Percentiles rank a stretch among this genome's conserved stretches.
Conservation (phyloP, 2,888 invertebrate species). For the Melinaea marsaeus region DNA sequence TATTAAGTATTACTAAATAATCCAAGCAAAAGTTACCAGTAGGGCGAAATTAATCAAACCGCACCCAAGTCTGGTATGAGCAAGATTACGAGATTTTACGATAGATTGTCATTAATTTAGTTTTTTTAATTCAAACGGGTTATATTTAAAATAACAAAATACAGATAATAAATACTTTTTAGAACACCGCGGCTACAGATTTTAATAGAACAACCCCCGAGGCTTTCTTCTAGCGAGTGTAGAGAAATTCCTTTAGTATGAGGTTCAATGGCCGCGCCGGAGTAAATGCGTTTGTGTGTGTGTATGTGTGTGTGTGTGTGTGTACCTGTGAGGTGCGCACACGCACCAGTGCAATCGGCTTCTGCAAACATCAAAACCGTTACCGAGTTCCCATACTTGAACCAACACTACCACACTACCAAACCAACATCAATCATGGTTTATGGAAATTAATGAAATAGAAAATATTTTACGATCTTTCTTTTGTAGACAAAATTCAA, state of each 20-base stretch:
- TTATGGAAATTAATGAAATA: conserved; percentile 11
- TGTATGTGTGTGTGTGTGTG: conserved; percentile 57
- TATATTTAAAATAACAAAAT: too few species aligned
- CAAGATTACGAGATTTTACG: conserved; percentile 52
- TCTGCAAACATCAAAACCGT: conserved; percentile 74
- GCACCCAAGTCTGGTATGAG: conserved; percentile 63
- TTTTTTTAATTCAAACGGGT: too few species aligned
- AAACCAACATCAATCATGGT: conserved; percentile 23
- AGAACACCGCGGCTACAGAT: background rate
- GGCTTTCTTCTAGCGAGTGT: conserved; percentile 33
- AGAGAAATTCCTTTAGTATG: conserved; percentile 76
- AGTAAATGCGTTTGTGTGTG: conserved; percentile 58
- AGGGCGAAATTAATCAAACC: conserved; percentile 38
- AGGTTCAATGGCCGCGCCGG: conserved; percentile 75
- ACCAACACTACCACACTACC: conserved; percentile 48
- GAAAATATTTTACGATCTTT: too few species aligned
- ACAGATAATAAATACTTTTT: too few species aligned
- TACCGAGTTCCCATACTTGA: conserved; percentile 64
- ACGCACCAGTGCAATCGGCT: conserved; percentile 61
- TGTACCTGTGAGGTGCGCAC: conserved; percentile 55
- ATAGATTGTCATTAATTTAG: background rate
- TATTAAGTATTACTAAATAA: conserved; percentile 8
- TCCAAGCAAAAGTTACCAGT: too few species aligned
- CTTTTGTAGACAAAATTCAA: too few species aligned
- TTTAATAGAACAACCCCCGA: background rate